phyloP scores from a whole-genome alignment of 2,888 invertebrate genomes.

The Drosophila bunnanda region DNA sequence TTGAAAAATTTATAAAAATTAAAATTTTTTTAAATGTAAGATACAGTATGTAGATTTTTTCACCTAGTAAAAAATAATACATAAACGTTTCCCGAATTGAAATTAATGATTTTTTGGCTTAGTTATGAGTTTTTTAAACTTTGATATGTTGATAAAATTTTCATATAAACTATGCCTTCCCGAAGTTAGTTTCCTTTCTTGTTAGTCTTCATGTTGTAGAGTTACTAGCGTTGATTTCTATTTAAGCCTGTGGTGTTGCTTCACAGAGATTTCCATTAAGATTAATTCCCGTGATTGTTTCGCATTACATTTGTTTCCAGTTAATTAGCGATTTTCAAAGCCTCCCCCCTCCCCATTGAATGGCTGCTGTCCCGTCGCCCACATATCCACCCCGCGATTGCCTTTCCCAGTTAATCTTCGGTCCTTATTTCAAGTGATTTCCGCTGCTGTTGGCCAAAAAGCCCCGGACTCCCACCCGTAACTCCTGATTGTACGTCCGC shows the following conservation, averaged over 20 bases:
- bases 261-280: not conserved
- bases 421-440: slow-evolving; percentile 32
- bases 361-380: not conserved
- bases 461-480: slow-evolving; percentile 1
- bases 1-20: too few relatives aligned
- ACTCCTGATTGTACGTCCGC: slow-evolving; percentile 43
- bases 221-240: not conserved
- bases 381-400: slow-evolving; percentile 5
- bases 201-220: too few relatives aligned
- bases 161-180: too few relatives aligned
- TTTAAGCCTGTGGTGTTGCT: not conserved
- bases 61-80: too few relatives aligned
- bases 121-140: too few relatives aligned
- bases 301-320: slow-evolving; percentile 9
- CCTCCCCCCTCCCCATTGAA: not conserved
- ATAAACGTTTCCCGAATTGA: too few relatives aligned
- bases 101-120: too few relatives aligned
- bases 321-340: slow-evolving; percentile 27
- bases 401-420: slow-evolving; percentile 19
- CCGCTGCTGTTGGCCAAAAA: slow-evolving; percentile 3
- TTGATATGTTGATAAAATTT: too few relatives aligned
- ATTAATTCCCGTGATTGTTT: slow-evolving; percentile 7
- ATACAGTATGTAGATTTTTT: too few relatives aligned
- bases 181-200: too few relatives aligned
- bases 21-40: too few relatives aligned